A percentile compares a stretch with the other conserved stretches of the same genome.
Evolutionary conservation across 2,888 invertebrate species (phyloP).

Genomic region (Bhutanitis thaidina): DNA sequence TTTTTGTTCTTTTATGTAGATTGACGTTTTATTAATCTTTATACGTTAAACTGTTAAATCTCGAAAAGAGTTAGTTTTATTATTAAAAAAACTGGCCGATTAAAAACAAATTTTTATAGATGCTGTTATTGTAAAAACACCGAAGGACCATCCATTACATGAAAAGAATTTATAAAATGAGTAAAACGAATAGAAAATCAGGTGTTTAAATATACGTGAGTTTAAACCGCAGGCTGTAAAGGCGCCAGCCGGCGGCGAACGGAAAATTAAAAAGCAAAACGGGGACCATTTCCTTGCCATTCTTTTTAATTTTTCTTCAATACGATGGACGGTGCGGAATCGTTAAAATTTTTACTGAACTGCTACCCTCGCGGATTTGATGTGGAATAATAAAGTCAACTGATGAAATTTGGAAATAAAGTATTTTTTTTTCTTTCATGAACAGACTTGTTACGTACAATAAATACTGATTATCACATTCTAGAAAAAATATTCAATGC

Average conservation of each 20-base stretch:
- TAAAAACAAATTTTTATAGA: no score
- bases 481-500: no score
- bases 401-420: conserved; percentile 13
- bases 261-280: conserved; percentile 76
- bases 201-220: conserved; percentile 19
- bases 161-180: neutral
- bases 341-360: conserved; percentile 67
- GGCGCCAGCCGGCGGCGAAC: conserved; percentile 53
- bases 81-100: no score
- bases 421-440: no score
- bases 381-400: conserved; percentile 46
- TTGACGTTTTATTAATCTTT: no score
- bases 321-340: conserved; percentile 53
- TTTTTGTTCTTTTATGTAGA: no score
- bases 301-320: conserved; percentile 68
- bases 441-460: no score
- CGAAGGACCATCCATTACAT: no score
- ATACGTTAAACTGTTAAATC: no score
- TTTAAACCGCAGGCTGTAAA: conserved; percentile 23
- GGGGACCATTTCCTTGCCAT: conserved; percentile 57
- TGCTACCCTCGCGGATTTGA: conserved; percentile 49
- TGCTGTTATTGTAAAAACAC: no score
- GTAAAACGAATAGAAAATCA: conserved; percentile 11
- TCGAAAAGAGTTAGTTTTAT: no score
- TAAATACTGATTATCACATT: no score